These are phyloP conservation scores for Myioborus miniatus DNA, from an alignment of 2,797 vertebrate genomes.

Conservation along the genomic window DNA sequence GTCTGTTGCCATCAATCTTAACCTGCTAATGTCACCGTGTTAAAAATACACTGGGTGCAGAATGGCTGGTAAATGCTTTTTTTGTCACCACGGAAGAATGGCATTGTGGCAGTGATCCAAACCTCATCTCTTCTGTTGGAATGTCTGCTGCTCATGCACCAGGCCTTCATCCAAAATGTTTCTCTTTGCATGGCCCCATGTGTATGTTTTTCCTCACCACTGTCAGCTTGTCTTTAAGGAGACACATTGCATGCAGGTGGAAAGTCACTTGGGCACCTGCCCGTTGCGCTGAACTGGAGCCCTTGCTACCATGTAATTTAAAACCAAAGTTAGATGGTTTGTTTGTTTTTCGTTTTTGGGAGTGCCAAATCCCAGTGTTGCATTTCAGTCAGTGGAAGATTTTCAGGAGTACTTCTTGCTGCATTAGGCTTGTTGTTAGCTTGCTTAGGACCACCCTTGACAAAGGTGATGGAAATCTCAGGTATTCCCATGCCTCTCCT, in stretches of 20 bases:
- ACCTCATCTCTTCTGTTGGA: not conserved
- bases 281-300: not conserved
- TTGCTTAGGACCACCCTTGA: not conserved
- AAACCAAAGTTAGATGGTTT: not conserved
- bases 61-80: not conserved
- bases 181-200: fast-evolving
- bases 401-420: not conserved
- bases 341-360: not conserved
- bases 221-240: not conserved
- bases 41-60: conserved; percentile 37
- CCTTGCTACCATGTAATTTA: fast-evolving
- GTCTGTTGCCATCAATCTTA: conserved; percentile 42
- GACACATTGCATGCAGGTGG: not conserved
- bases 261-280: not conserved
- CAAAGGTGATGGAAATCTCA: not conserved
- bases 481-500: not conserved
- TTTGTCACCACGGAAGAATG: conserved; percentile 1
- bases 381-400: not conserved
- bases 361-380: not conserved
- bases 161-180: not conserved
- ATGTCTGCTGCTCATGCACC: not conserved
- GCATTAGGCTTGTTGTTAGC: not conserved
- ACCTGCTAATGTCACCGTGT: conserved; percentile 9
- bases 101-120: not conserved
- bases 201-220: not conserved